phyloP scores from a whole-genome alignment of 2,888 invertebrate species.

The Coelinius sp. region DNA sequence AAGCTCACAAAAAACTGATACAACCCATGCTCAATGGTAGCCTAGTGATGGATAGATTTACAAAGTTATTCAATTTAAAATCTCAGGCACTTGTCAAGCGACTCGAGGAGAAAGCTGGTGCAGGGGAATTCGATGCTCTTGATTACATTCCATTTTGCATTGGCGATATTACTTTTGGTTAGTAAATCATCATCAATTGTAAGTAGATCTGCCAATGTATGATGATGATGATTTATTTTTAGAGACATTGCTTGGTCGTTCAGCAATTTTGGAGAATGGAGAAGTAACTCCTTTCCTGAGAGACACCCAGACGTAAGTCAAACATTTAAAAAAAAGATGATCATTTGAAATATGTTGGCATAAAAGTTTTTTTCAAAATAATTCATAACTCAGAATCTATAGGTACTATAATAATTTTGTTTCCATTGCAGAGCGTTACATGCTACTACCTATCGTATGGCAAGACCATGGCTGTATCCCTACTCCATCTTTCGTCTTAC shows the following conservation, averaged over 20 bases:
- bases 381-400: no score
- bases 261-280: neutral
- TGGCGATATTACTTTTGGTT: neutral
- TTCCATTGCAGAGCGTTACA: neutral
- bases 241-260: neutral
- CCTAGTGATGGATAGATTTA: neutral
- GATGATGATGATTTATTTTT: neutral
- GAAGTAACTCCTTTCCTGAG: neutral
- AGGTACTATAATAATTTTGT: neutral
- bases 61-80: neutral
- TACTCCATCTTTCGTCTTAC: neutral
- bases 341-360: no score
- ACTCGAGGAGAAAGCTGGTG: neutral
- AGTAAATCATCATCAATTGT: neutral
- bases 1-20: slow-evolving; percentile 2
- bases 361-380: no score
- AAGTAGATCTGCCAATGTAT: neutral
- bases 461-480: neutral
- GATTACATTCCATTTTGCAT: neutral
- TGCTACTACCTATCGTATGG: neutral
- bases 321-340: neutral
- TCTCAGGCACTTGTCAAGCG: neutral
- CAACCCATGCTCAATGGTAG: neutral
- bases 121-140: neutral
- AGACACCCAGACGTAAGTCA: neutral